Conservation (phyloP, 2,113 vertebrate genomes). For the Axis porcinus region DNA sequence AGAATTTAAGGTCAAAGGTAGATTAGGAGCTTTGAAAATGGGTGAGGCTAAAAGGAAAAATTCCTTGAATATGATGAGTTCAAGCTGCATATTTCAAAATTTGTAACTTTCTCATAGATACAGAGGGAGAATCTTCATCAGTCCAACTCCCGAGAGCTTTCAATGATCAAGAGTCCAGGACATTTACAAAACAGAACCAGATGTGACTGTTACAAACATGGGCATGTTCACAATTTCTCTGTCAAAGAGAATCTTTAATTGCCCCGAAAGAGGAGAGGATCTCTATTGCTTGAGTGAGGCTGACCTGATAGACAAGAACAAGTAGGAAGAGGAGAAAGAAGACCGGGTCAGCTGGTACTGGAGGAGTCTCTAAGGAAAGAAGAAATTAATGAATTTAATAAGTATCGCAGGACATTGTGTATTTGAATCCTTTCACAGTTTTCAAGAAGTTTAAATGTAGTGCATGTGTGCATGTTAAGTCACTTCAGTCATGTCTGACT, state of each 20-base stretch:
- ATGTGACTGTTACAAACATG: not conserved
- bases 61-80: not conserved
- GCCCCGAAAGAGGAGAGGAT: not conserved
- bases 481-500: not conserved
- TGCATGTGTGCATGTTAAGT: not conserved
- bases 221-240: not conserved
- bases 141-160: not conserved
- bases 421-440: not conserved
- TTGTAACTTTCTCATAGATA: not conserved
- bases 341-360: not conserved
- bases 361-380: not conserved
- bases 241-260: not conserved
- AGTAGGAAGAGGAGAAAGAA: not conserved
- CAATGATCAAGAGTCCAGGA: not conserved
- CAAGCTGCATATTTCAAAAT: not conserved
- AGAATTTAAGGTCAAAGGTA: not conserved
- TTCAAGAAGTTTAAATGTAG: not conserved
- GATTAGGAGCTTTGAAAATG: not conserved
- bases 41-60: not conserved
- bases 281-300: not conserved
- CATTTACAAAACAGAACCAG: not conserved
- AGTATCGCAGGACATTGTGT: not conserved
- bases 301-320: not conserved
- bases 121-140: not conserved
- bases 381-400: not conserved